phyloP scores from a whole-genome alignment of 2,797 vertebrate genomes.

The Gymnopithys bicolor region DNA sequence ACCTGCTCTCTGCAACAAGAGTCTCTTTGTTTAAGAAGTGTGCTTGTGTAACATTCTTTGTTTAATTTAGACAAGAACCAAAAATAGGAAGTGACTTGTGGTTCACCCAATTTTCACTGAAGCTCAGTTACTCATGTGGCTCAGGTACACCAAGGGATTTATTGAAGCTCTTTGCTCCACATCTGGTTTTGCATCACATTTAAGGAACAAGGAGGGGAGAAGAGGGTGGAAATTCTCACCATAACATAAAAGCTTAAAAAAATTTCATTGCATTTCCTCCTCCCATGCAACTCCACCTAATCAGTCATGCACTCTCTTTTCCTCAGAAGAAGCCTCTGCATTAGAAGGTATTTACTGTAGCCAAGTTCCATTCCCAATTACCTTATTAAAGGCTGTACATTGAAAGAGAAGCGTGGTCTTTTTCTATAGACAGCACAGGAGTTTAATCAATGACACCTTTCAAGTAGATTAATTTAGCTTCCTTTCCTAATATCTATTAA shows the following conservation, averaged over 20 bases:
- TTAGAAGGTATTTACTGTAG: not conserved
- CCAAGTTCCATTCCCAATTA: not conserved
- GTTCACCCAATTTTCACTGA: not conserved
- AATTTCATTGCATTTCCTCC: not conserved
- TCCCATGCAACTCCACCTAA: not conserved
- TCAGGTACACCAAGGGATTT: not conserved
- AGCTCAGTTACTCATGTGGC: not conserved
- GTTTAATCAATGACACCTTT: not conserved
- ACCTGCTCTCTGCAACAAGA: slow-evolving; percentile 56
- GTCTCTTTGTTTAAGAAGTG: slow-evolving; percentile 51
- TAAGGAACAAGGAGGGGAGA: not conserved
- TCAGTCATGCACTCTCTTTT: not conserved
- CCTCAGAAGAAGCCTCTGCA: not conserved
- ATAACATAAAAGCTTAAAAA: not conserved
- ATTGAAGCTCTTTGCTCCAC: not conserved
- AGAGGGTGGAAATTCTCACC: not conserved
- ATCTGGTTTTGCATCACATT: not conserved
- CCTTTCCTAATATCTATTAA: not conserved
- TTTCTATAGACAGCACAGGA: not conserved
- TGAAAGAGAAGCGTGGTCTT: not conserved
- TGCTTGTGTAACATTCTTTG: slow-evolving; percentile 37
- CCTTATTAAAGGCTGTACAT: not conserved
- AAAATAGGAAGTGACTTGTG: not conserved
- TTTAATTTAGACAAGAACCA: slow-evolving; percentile 27
- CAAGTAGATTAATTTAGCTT: not conserved